Conservation (phyloP, 2,797 vertebrate species). For the Silurus lanzhouensis region DNA sequence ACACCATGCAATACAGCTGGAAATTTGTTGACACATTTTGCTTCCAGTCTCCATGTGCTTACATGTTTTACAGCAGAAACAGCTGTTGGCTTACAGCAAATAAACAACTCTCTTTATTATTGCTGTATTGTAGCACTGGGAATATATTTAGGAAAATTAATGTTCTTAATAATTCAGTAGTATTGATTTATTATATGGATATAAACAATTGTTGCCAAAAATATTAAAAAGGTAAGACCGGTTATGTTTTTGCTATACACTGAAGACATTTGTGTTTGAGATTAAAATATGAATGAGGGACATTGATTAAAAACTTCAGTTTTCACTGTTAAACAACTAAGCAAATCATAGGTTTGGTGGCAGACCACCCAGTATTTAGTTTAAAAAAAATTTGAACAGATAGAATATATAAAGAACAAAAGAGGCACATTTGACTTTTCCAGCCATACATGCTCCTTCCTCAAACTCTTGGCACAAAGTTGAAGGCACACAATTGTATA, state of each 20-base stretch:
- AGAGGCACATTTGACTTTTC: no score
- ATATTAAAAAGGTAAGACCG: neutral
- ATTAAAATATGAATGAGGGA: neutral
- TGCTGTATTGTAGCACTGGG: constrained; percentile 24
- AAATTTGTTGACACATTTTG: constrained; percentile 60
- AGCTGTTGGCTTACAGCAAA: constrained; percentile 38
- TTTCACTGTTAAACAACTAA: neutral
- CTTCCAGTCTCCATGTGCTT: constrained; percentile 59
- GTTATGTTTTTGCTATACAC: neutral
- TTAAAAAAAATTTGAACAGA: no score
- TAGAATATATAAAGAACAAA: no score
- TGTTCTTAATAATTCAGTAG: neutral
- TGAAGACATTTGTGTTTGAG: neutral
- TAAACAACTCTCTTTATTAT: constrained; percentile 38
- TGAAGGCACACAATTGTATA: no score
- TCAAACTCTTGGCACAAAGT: no score
- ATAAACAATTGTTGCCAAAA: neutral
- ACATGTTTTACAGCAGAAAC: constrained; percentile 32
- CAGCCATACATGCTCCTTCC: no score
- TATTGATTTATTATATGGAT: neutral
- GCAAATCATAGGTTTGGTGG: neutral
- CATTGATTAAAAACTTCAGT: neutral
- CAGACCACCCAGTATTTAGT: no score
- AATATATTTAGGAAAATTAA: neutral
- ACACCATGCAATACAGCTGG: constrained; percentile 24